Conservation (phyloP, 2,888 invertebrate genomes). For the Lypha dubia region DNA sequence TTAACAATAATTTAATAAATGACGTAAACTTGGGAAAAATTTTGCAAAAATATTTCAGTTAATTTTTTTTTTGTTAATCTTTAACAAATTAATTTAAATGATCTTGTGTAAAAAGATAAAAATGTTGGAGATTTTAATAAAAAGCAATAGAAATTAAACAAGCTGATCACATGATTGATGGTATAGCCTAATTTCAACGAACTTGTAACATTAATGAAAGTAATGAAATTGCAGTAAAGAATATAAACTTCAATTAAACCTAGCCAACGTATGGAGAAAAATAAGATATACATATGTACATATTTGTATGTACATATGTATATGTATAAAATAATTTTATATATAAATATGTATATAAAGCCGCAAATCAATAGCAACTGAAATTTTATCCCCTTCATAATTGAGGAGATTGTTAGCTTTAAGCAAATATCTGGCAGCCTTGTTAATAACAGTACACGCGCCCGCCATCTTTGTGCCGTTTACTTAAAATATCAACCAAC, state of each 20-base stretch:
- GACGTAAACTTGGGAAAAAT: constrained; percentile 47
- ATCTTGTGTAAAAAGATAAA: background rate
- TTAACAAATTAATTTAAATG: background rate
- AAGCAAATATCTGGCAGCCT: constrained; percentile 1
- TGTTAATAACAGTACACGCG: background rate
- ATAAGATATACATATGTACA: no score
- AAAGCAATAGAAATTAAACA: background rate
- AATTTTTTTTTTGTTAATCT: background rate
- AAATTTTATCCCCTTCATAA: background rate
- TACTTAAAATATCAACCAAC: background rate
- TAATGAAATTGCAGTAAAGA: background rate
- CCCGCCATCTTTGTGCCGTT: constrained; percentile 27
- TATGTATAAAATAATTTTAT: no score
- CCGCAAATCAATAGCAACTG: background rate
- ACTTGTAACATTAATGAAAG: background rate
- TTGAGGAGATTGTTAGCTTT: background rate
- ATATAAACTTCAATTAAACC: background rate
- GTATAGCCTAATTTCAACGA: background rate
- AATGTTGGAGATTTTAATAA: background rate
- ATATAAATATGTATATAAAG: no score
- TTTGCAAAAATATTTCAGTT: background rate
- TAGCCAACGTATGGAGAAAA: no score
- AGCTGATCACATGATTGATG: background rate
- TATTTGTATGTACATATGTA: no score
- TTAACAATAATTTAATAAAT: constrained; percentile 41